A percentile compares a stretch with the other conserved stretches of the same genome.
Evolutionary conservation across 2,888 invertebrate genomes (phyloP).

Genomic region (Physocephala rufipes): DNA sequence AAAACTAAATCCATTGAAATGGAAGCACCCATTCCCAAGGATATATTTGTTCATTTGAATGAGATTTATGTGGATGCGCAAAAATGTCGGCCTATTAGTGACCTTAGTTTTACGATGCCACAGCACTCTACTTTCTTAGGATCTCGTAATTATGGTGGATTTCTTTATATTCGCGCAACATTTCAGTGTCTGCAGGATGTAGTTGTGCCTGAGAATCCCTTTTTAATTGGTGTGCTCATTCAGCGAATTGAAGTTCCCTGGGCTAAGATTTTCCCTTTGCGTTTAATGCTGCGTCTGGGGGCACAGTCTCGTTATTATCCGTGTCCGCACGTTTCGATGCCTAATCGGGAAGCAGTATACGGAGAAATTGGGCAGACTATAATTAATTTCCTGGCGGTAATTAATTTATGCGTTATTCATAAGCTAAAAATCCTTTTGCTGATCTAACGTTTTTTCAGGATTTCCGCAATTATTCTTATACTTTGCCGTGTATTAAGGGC

Average conservation of each 20-base stretch:
- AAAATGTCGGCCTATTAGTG: slow-evolving; percentile 75
- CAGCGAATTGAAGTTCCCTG: slow-evolving; percentile 71
- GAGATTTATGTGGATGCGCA: slow-evolving; percentile 74
- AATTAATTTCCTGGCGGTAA: slow-evolving; percentile 81
- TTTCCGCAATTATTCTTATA: slow-evolving; percentile 84
- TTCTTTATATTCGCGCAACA: slow-evolving; percentile 81
- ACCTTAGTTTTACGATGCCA: slow-evolving; percentile 75
- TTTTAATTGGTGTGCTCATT: slow-evolving; percentile 79
- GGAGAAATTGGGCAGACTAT: slow-evolving; percentile 89
- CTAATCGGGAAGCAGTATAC: slow-evolving; percentile 81
- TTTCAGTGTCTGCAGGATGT: slow-evolving; percentile 84
- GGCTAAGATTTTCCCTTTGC: slow-evolving; percentile 80
- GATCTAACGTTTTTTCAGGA: slow-evolving; percentile 73
- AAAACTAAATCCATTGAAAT: slow-evolving; percentile 50
- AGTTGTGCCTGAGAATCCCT: slow-evolving; percentile 77
- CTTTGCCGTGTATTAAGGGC: slow-evolving; percentile 79
- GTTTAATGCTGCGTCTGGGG: slow-evolving; percentile 80
- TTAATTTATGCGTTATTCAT: slow-evolving; percentile 44
- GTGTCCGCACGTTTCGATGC: slow-evolving; percentile 80
- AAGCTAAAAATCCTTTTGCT: too few species aligned
- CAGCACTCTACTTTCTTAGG: slow-evolving; percentile 69
- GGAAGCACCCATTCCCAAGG: slow-evolving; percentile 68
- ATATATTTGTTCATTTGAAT: slow-evolving; percentile 79
- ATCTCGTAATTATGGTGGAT: slow-evolving; percentile 80
- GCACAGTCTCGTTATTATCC: slow-evolving; percentile 89